Evolutionary conservation across 1,140 invertebrate species (phyloP).

Genomic region (Aphaenogaster rudis): DNA sequence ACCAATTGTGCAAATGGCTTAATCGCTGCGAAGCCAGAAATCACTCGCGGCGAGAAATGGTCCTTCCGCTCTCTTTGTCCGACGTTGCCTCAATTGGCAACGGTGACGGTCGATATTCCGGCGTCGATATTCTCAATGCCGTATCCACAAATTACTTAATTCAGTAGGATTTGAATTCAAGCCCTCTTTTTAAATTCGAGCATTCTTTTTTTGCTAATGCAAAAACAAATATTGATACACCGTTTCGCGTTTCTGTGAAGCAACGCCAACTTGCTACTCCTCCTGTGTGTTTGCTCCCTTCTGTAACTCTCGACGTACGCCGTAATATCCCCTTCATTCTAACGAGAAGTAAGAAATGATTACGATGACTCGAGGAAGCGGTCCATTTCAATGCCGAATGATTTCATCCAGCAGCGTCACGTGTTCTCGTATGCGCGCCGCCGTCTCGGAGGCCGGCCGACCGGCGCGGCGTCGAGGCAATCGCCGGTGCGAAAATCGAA

Average conservation of each 20-base stretch:
- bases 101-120: not conserved
- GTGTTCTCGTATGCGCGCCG: slow-evolving; percentile 24
- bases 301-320: not conserved
- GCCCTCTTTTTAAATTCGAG: not conserved
- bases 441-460: not conserved
- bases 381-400: slow-evolving; percentile 55
- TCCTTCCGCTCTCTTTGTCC: not conserved
- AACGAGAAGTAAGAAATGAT: slow-evolving; percentile 51
- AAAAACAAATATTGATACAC: slow-evolving; percentile 22
- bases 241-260: not conserved
- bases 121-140: too few relatives aligned
- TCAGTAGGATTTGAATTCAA: not conserved
- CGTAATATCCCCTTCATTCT: slow-evolving; percentile 35
- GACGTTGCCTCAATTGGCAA: not conserved
- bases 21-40: slow-evolving; percentile 21
- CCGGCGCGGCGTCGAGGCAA: slow-evolving; percentile 19
- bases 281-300: not conserved
- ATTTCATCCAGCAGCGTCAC: slow-evolving; percentile 37
- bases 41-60: slow-evolving; percentile 14
- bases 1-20: slow-evolving; percentile 55
- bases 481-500: slow-evolving; percentile 55
- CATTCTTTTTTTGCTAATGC: not conserved
- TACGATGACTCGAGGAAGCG: slow-evolving; percentile 54
- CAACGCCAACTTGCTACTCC: not conserved
- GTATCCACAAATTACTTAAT: not conserved